Base-by-base conservation (phyloP, 2,113 vertebrate genomes). In the Blennius ocellaris region DNA sequence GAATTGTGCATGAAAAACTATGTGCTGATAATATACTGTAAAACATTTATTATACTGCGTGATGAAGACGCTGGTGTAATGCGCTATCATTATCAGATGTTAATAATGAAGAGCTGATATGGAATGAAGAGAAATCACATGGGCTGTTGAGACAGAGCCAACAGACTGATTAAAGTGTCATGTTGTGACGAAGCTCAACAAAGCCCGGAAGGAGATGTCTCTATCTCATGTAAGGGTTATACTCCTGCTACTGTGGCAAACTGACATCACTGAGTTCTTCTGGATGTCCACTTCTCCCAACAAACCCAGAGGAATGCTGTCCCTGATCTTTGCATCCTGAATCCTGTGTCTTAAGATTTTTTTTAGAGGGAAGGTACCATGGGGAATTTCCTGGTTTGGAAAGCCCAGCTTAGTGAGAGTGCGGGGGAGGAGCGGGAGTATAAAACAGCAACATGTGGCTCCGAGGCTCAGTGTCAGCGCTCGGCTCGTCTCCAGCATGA, bases 351-450 rank as follows among this genome's bases (percentile, higher is more conserved):
- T 48, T 41, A 1, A 54, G 16, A 30, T 30, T 41, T 51, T 41
- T 51, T 55, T 16, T 0, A 44, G 12, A 79, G 39, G 16, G 71
- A 89, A 45, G 79, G 70, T 78, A 70, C 50, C 49, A 0, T 55
- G 5, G 80, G 91, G 89, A 87, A 87, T 80, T 92, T 90, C 85
- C 83, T 75, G 5, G 11, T 76, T 68, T 83, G 89, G 85, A 91
- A 92, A 90, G 58, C 84, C 84, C 89, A 79, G 48, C 17, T 37
- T 38, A 14, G 43, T 76, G 36, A 11, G 8, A 12, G 61, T 0
- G 74, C 21, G 21, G 69, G 81, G 89, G 89, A 82, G 91, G 87
- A 74, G 87, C 79, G 9, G 1, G 0, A 40, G 49, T 81, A 89
- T 89, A 89, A 89, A 88, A 59, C 48, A 64, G 68, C 48, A 37